Evolutionary conservation across 2,888 invertebrate genomes (phyloP).

Genomic region (Pherbina coryleti): DNA sequence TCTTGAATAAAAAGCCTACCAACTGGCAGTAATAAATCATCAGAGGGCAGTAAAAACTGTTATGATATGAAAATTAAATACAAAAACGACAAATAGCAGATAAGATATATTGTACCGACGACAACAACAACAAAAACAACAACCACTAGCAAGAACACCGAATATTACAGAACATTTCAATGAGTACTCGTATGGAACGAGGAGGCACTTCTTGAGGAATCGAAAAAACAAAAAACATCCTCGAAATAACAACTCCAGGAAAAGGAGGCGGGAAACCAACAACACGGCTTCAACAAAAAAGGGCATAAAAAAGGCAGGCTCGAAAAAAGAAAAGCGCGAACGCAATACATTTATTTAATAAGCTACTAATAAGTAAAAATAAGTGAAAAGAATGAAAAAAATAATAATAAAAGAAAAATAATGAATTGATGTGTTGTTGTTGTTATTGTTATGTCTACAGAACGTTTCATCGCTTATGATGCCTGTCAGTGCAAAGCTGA

Average conservation of each 20-base stretch:
- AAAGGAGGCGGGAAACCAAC: not conserved
- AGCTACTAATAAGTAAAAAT: conserved; percentile 30
- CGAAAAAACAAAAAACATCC: not conserved
- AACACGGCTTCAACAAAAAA: too few relatives aligned
- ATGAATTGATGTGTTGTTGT: conserved; percentile 41
- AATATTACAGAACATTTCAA: not conserved
- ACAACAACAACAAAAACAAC: not conserved
- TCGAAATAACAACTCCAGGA: not conserved
- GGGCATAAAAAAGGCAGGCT: too few relatives aligned
- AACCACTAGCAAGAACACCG: not conserved
- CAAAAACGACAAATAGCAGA: too few relatives aligned
- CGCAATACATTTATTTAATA: conserved; percentile 29
- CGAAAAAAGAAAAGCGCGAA: not conserved
- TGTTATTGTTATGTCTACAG: too few relatives aligned
- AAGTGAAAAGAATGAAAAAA: not conserved
- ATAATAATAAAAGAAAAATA: conserved; percentile 37
- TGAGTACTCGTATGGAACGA: too few relatives aligned
- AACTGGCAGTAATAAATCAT: too few relatives aligned
- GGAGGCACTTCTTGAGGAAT: not conserved
- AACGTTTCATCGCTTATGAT: conserved; percentile 39
- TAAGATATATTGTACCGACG: too few relatives aligned
- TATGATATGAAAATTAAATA: too few relatives aligned
- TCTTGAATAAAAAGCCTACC: too few relatives aligned
- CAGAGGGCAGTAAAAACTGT: too few relatives aligned
- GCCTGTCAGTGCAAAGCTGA: conserved; percentile 38